phyloP scores from a whole-genome alignment of 2,888 invertebrate genomes.

The Rapana venosa region DNA sequence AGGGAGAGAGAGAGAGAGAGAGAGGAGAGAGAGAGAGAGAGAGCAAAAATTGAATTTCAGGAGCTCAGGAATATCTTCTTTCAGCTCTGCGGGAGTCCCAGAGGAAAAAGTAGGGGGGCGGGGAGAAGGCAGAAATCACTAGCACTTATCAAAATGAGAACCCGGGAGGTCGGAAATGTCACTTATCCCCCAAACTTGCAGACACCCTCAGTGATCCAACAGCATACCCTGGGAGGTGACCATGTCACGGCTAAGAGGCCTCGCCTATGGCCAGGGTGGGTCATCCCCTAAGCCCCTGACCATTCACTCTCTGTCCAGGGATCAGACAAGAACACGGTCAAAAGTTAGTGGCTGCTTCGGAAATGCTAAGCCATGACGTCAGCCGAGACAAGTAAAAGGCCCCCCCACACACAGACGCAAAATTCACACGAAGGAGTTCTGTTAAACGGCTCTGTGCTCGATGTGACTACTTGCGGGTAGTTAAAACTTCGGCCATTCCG shows the following conservation, averaged over 20 bases:
- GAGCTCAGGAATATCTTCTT: not conserved
- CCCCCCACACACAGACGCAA: too few species aligned
- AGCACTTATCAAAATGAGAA: not conserved
- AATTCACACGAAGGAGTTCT: not conserved
- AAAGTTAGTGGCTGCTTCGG: too few species aligned
- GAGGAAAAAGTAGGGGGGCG: not conserved
- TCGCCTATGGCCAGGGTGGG: not conserved
- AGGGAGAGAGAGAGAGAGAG: not conserved
- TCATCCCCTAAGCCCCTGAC: not conserved
- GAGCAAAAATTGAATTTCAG: not conserved
- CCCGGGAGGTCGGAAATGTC: not conserved
- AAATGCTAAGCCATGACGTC: too few species aligned
- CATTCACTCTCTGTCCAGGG: not conserved
- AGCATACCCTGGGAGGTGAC: too few species aligned
- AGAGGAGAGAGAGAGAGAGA: not conserved
- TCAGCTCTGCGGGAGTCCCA: not conserved
- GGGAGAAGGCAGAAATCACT: not conserved
- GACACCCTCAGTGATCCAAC: too few species aligned
- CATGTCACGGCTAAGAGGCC: not conserved
- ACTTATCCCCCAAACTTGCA: not conserved
- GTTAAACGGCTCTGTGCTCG: too few species aligned
- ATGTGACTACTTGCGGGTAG: too few species aligned
- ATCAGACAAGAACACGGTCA: too few species aligned
- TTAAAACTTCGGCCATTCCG: too few species aligned
- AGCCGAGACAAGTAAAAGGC: too few species aligned